Base-by-base conservation (phyloP, 2,888 invertebrate species). In the Nomada ferruginata region DNA sequence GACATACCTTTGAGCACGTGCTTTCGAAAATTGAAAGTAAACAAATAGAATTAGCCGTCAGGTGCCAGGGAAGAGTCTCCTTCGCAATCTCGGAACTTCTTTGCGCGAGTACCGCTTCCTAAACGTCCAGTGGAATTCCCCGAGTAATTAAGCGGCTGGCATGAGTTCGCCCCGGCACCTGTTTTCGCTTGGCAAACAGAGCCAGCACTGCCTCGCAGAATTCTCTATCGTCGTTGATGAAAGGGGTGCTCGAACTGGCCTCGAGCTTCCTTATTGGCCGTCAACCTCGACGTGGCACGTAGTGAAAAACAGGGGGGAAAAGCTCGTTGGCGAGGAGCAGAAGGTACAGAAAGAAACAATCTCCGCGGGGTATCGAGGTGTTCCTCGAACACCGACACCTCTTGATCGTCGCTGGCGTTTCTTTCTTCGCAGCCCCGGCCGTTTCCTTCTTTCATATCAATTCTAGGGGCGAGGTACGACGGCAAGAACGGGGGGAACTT, bases 111-210 rank as follows among this genome's bases (percentile, higher is more conserved):
- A 4, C 63, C 18, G 55, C 59, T 73, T 63, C 68, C 64, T 15
- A 66, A 47, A 68, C 64, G 57, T 57, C 26, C 53, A 59, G 52
- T 74, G 78, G 60, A 74, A 86, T 79, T 80, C 76, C 47, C 65
- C 55, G 73, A 68, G 83, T 84, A 85, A 85, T 86, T 86, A 85
- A 84, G 69, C 75, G 71, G 65, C 70, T 60, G 63, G 52, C 61
- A 29, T n/a, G 47, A 59, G 63, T 59, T 64, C 76, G 73, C 44
- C 69, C 23, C 15, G 36, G 60, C 79, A 73, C 76, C 73, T 76
- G 70, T 71, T 68, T 71, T 65, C 76, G 47, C 64, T 79, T 44
- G 82, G 64, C 73, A 69, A 77, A 57, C 52, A 26, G 42, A 47
- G 2, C 11, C 29, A 11, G 50, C 5, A 9, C 7, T 15, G 47